Evolutionary conservation across 2,113 vertebrate genomes (phyloP), one percentile per base, ranked within the genome.

Genomic region (Apodemus sylvaticus): DNA sequence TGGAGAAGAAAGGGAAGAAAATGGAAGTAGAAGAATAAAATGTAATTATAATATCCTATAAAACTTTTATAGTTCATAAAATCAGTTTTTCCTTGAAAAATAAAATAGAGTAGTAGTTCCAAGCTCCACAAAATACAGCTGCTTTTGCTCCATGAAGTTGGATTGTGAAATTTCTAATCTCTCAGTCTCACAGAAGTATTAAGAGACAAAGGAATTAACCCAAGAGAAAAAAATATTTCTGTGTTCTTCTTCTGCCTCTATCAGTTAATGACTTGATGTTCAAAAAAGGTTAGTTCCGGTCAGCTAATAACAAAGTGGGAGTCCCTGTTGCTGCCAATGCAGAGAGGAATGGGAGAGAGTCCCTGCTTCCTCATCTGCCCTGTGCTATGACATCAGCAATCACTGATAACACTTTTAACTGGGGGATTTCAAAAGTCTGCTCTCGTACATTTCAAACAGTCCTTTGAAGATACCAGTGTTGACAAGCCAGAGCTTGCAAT

Each of bases 381-480:
- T 5, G 31, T 48, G 91, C 91, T 86, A 70, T 11, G 19, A 73
- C 71, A 77, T 83, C 53, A 82, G 73, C 34, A 78, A 87, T 55
- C 70, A 76, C 20, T 58, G 85, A 92, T 93, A 95, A 97, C 71
- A 86, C 77, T 93, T 97, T 95, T 66, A 96, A 96, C 89, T 91
- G 78, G 55, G 92, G 89, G 68, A 76, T 97, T 92, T 95, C 90
- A 92, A 73, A 93, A 68, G 64, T 83, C 83, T 92, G 83, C 58
- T 95, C 89, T 96, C 51, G n/a, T 74, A 16, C 36, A 86, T 66
- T 97, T 96, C 89, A 93, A 86, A 92, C 48, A 48, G 34, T 48
- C 64, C 92, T 98, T 96, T 97, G 66, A 96, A 89, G 93, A 77
- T 14, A 53, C n/a, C 34, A 55, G 88, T 87, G 79, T n/a, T 88